These are phyloP conservation scores for Meliscaeva auricollis DNA, from an alignment of 2,888 invertebrate species.

Conservation along the genomic window DNA sequence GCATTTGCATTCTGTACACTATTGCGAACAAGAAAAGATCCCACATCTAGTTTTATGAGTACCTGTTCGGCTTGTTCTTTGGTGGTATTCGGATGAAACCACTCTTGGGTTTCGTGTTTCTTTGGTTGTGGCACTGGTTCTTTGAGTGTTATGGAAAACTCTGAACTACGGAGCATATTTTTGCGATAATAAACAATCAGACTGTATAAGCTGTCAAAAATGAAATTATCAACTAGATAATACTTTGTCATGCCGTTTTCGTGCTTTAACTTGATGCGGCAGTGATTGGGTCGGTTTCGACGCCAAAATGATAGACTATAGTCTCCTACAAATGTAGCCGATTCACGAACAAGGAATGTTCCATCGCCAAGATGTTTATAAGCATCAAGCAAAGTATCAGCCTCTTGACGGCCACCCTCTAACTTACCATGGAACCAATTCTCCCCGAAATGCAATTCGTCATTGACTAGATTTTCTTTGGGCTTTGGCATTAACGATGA, in stretches of 20 bases:
- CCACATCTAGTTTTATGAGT: conserved; percentile 93
- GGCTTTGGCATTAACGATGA: conserved; percentile 84
- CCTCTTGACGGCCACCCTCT: conserved; percentile 91
- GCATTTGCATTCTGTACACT: conserved; percentile 94
- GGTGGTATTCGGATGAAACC: conserved; percentile 94
- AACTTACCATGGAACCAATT: conserved; percentile 97
- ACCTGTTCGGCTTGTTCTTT: conserved; percentile 95
- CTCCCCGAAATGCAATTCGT: conserved; percentile 95
- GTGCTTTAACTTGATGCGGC: conserved; percentile 94
- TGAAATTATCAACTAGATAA: conserved; percentile 93
- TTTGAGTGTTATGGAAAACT: conserved; percentile 93
- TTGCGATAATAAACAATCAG: conserved; percentile 95
- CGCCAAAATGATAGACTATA: conserved; percentile 98
- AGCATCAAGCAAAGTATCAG: conserved; percentile 88
- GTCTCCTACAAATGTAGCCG: conserved; percentile 98
- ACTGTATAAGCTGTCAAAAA: conserved; percentile 96
- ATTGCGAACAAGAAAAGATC: conserved; percentile 96
- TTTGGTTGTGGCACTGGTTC: conserved; percentile 98
- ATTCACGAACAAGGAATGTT: conserved; percentile 96
- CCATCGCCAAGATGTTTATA: conserved; percentile 95
- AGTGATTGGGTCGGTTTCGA: conserved; percentile 94
- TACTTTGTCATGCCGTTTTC: conserved; percentile 95
- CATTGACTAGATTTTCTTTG: conserved; percentile 89
- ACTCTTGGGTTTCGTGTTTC: conserved; percentile 96
- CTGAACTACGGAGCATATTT: conserved; percentile 93